Conservation (phyloP, 1,140 invertebrate genomes). For the Chionoecetes opilio region DNA sequence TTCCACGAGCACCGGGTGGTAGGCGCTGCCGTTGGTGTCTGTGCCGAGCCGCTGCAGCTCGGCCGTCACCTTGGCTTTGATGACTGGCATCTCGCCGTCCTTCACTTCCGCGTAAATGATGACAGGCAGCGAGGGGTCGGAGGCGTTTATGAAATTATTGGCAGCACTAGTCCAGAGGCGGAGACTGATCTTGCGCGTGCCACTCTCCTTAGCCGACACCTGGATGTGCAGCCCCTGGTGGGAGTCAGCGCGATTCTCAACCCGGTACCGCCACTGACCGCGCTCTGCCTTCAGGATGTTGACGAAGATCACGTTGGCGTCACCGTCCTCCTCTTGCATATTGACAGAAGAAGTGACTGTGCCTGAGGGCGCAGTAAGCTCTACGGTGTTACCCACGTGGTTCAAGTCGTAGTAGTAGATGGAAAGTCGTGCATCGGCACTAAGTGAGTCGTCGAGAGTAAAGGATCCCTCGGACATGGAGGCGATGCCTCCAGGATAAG, state of each 20-base stretch:
- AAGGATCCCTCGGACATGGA: slow-evolving; percentile 81
- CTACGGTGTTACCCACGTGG: slow-evolving; percentile 80
- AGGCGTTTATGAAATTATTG: slow-evolving; percentile 70
- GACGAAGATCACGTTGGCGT: slow-evolving; percentile 81
- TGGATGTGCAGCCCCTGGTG: slow-evolving; percentile 81
- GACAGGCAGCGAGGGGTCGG: slow-evolving; percentile 80
- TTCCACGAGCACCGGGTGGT: slow-evolving; percentile 71
- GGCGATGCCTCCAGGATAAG: slow-evolving; percentile 76
- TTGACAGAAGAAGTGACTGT: slow-evolving; percentile 75
- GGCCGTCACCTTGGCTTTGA: slow-evolving; percentile 82
- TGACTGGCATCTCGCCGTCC: slow-evolving; percentile 82
- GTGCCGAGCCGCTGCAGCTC: slow-evolving; percentile 82
- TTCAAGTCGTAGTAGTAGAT: slow-evolving; percentile 82
- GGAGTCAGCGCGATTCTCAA: slow-evolving; percentile 80
- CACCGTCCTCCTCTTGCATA: slow-evolving; percentile 81
- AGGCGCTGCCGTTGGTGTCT: slow-evolving; percentile 75
- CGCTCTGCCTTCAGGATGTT: slow-evolving; percentile 78
- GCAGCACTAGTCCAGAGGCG: slow-evolving; percentile 79
- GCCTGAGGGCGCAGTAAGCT: slow-evolving; percentile 81
- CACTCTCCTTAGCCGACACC: slow-evolving; percentile 75
- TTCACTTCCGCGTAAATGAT: slow-evolving; percentile 82
- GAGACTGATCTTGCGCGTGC: slow-evolving; percentile 74
- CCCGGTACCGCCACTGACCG: slow-evolving; percentile 80
- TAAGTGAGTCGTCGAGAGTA: slow-evolving; percentile 81
- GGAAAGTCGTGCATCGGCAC: slow-evolving; percentile 81